Conservation (phyloP, 2,113 vertebrate species). For the Amazona guildingii region DNA sequence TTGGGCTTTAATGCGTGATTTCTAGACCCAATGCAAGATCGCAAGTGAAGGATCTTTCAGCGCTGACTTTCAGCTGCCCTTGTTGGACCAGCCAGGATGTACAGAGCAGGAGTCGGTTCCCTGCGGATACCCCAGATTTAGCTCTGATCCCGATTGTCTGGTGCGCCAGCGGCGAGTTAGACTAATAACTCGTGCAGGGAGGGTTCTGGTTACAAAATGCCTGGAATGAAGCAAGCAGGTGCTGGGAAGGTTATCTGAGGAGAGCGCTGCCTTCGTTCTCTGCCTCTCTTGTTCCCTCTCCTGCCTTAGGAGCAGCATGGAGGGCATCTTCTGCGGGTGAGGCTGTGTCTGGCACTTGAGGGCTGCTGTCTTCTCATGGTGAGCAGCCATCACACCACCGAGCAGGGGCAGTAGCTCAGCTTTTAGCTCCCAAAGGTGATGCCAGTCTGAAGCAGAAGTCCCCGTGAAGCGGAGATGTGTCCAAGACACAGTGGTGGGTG, state of each 20-base stretch:
- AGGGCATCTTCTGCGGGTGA: not conserved
- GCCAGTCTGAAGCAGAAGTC: not conserved
- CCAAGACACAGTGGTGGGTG: fast-evolving
- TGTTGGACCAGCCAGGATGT: not conserved
- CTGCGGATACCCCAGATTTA: constrained; percentile 33
- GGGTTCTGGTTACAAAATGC: constrained; percentile 46
- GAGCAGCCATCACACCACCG: fast-evolving
- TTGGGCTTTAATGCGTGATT: not conserved
- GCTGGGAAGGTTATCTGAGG: constrained; percentile 45
- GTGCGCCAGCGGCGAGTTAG: not conserved
- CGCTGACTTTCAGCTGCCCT: constrained; percentile 46
- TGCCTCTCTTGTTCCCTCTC: fast-evolving
- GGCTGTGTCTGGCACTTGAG: not conserved
- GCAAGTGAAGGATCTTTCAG: not conserved
- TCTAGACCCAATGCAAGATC: not conserved
- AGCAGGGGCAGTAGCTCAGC: not conserved
- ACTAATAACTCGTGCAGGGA: not conserved
- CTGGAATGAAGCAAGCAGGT: constrained; percentile 30
- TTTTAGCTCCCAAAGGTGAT: not conserved
- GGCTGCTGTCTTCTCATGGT: not conserved
- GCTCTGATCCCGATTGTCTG: constrained; percentile 53
- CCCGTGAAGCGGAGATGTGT: fast-evolving
- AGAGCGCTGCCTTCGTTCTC: not conserved
- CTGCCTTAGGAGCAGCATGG: not conserved
- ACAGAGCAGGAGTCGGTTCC: constrained; percentile 34